Evolutionary conservation across 2,888 invertebrate genomes (phyloP), one percentile per base, ranked within the genome.

Genomic region (Camponotus fellah): DNA sequence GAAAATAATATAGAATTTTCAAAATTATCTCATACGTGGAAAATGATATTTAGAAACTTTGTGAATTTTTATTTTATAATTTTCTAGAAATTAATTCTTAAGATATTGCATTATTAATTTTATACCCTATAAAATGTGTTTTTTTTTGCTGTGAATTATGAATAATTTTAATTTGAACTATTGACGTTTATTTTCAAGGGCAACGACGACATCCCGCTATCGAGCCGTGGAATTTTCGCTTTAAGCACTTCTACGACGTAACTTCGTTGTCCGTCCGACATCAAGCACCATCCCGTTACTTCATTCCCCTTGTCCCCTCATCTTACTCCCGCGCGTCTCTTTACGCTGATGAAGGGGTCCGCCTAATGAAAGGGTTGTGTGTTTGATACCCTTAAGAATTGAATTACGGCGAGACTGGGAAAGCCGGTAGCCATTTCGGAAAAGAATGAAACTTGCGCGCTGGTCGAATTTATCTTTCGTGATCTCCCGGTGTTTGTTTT

Each of bases 311-410:
- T 53, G 62, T 40, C 37, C 62, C 56, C 68, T 43, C 60, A 34
- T 58, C 58, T 64, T 43, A 71, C 58, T 83, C 69, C 81, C 72
- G 84, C 82, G 84, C 88, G 87, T 87, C 90, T 90, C 90, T 91
- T 80, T 88, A 84, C 87, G 86, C 92, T 92, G 92, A 93, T 90
- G 92, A 92, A 92, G 92, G 91, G 91, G 86, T 90, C 91, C 77
- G 88, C 89, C 87, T 92, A 92, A 92, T 92, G 92, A 92, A 92
- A 92, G 92, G 92, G 92, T 92, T 92, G 92, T 89, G 90, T 91
- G 92, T 92, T 92, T 92, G 91, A 93, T 93, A 92, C 91, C 92
- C 91, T 90, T 91, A 92, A 92, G 92, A 92, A 92, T 92, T 92
- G 92, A 92, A 92, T 92, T 92, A 92, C 92, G 87, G 12, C 79